Evolutionary conservation across 2,888 invertebrate species (phyloP).

Genomic region (Omphaloscelis lunosa): DNA sequence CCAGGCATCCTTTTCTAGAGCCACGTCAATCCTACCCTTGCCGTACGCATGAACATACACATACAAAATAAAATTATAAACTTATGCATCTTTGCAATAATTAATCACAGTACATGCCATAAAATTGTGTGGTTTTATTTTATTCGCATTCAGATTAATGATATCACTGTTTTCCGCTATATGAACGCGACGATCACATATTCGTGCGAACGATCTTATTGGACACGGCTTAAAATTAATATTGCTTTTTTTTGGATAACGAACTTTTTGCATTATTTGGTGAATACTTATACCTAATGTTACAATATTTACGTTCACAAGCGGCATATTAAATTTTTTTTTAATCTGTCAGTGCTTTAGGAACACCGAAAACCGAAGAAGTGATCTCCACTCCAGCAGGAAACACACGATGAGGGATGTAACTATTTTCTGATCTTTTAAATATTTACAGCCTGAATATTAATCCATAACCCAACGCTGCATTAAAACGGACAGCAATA

Average conservation of each 20-base stretch:
- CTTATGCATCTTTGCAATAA: neutral
- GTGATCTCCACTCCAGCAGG: too few relatives aligned
- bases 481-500: slow-evolving; percentile 21
- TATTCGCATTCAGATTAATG: neutral
- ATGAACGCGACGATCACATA: neutral
- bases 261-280: neutral
- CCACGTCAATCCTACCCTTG: too few relatives aligned
- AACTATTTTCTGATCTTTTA: neutral
- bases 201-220: neutral
- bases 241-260: neutral
- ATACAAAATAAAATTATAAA: neutral
- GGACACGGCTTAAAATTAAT: neutral
- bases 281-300: neutral
- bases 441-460: neutral
- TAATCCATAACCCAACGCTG: neutral
- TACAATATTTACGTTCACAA: neutral
- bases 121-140: neutral
- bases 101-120: neutral
- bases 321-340: too few relatives aligned
- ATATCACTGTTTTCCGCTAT: neutral
- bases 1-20: too few relatives aligned
- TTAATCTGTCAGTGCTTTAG: neutral
- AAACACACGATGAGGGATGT: too few relatives aligned
- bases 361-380: neutral
- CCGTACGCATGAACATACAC: too few relatives aligned